Conservation (phyloP, 2,797 vertebrate species). For the Malacoctenus gilli region DNA sequence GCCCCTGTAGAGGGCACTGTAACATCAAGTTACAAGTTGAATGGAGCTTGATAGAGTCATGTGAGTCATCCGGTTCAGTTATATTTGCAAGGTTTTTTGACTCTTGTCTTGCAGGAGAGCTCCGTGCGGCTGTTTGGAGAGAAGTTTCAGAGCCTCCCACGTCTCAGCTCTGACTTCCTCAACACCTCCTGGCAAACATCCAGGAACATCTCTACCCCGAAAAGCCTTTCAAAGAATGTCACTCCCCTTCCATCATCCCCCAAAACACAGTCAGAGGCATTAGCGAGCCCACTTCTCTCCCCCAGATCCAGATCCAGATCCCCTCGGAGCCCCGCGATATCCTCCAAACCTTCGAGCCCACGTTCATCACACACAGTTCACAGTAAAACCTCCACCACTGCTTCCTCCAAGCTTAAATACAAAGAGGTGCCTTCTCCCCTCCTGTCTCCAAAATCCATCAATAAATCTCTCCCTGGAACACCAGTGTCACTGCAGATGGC, state of each 20-base stretch:
- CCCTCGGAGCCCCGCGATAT: constrained; percentile 21
- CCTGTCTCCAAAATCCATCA: constrained; percentile 34
- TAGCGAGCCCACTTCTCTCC: constrained; percentile 29
- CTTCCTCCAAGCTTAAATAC: constrained; percentile 33
- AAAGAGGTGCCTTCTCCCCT: constrained; percentile 34
- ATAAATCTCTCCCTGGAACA: constrained; percentile 8
- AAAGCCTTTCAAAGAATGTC: constrained; percentile 40
- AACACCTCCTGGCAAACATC: constrained; percentile 55
- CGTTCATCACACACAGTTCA: constrained; percentile 14
- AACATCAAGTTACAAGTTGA: constrained; percentile 13
- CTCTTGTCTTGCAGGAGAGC: constrained; percentile 72
- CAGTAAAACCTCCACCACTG: constrained; percentile 23
- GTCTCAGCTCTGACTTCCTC: constrained; percentile 65
- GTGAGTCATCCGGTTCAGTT: too few relatives aligned
- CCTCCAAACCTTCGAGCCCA: constrained; percentile 38
- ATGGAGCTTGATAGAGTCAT: constrained; percentile 28
- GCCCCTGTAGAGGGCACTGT: constrained; percentile 55
- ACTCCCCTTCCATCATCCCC: constrained; percentile 39
- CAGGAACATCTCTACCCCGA: constrained; percentile 61
- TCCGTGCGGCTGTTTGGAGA: constrained; percentile 73
- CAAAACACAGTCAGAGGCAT: constrained; percentile 31
- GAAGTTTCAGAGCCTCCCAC: constrained; percentile 76
- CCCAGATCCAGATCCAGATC: constrained; percentile 35
- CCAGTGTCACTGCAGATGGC: constrained; percentile 8
- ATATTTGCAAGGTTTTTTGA: constrained; percentile 2